Evolutionary conservation across 2,797 vertebrate species (phyloP).

Genomic region (Neostethus bicornis): DNA sequence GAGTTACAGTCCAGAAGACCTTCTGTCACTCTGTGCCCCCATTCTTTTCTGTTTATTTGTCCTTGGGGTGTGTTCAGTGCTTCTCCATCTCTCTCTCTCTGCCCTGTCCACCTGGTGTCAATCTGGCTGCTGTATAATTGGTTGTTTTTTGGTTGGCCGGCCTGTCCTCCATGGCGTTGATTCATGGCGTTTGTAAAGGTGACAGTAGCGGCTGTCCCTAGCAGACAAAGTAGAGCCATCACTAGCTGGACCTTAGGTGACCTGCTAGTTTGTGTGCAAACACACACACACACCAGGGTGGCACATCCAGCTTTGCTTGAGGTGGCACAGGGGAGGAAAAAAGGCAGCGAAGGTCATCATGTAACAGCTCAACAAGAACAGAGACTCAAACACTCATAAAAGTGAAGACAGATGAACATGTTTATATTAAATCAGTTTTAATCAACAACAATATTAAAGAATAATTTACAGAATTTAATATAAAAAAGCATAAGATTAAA

Average conservation of each 20-base stretch:
- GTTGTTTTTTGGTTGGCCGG: slow-evolving; percentile 74
- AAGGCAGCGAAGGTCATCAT: slow-evolving; percentile 59
- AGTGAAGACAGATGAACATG: not conserved
- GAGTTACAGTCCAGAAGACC: slow-evolving; percentile 52
- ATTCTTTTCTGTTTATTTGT: slow-evolving; percentile 70
- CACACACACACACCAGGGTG: slow-evolving; percentile 40
- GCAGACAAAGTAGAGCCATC: slow-evolving; percentile 78
- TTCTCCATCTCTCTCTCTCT: slow-evolving; percentile 69
- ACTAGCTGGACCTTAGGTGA: slow-evolving; percentile 67
- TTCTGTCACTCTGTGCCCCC: slow-evolving; percentile 67
- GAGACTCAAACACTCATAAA: slow-evolving; percentile 22
- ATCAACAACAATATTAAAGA: no score
- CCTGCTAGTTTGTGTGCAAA: slow-evolving; percentile 53
- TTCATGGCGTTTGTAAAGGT: slow-evolving; percentile 79
- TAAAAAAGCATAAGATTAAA: not conserved
- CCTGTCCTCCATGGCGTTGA: slow-evolving; percentile 73
- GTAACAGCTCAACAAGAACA: slow-evolving; percentile 44
- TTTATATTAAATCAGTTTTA: not conserved
- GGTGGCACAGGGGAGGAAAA: slow-evolving; percentile 43
- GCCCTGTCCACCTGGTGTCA: slow-evolving; percentile 74
- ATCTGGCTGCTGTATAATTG: slow-evolving; percentile 76
- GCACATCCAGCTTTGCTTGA: slow-evolving; percentile 49
- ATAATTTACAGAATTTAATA: no score
- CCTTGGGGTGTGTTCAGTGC: slow-evolving; percentile 70
- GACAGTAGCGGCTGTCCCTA: slow-evolving; percentile 70